phyloP scores from a whole-genome alignment of 2,888 invertebrate genomes.

The Drosophila macrospina region DNA sequence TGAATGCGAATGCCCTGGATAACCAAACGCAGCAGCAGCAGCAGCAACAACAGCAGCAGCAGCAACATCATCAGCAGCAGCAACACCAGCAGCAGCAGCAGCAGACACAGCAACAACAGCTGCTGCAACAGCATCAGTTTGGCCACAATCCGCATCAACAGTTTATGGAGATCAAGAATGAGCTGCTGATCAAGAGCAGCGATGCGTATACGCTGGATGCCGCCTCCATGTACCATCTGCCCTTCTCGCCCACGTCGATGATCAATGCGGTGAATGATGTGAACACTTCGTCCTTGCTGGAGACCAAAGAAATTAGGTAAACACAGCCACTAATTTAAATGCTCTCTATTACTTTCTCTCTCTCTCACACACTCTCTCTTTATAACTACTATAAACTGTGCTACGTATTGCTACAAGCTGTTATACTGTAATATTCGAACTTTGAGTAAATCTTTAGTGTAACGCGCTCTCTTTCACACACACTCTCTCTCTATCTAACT shows the following conservation, averaged over 20 bases:
- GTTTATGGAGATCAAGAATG: constrained; percentile 84
- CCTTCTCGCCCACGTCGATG: constrained; percentile 84
- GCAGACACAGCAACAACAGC: constrained; percentile 47
- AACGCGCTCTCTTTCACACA: constrained; percentile 35
- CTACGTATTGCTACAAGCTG: constrained; percentile 28
- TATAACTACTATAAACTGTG: constrained; percentile 23
- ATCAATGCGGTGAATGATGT: constrained; percentile 84
- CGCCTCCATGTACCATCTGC: constrained; percentile 84
- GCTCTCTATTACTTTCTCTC: constrained; percentile 2
- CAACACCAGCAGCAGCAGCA: constrained; percentile 51
- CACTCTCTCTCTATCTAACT: constrained; percentile 10
- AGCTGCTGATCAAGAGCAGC: constrained; percentile 81
- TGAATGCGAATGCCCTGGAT: constrained; percentile 70
- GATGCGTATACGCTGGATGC: constrained; percentile 83
- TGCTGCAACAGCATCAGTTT: constrained; percentile 73
- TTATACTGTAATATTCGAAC: constrained; percentile 27
- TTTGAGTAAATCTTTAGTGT: constrained; percentile 45
- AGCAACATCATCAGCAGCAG: constrained; percentile 65
- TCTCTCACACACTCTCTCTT: constrained; percentile 7
- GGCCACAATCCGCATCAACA: constrained; percentile 79
- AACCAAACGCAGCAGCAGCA: constrained; percentile 67
- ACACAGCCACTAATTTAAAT: constrained; percentile 27
- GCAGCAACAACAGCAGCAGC: constrained; percentile 65
- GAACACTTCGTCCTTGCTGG: constrained; percentile 83
- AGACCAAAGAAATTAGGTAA: constrained; percentile 85